Evolutionary conservation across 2,888 invertebrate genomes (phyloP).

Genomic region (Pogonocherus hispidulus): DNA sequence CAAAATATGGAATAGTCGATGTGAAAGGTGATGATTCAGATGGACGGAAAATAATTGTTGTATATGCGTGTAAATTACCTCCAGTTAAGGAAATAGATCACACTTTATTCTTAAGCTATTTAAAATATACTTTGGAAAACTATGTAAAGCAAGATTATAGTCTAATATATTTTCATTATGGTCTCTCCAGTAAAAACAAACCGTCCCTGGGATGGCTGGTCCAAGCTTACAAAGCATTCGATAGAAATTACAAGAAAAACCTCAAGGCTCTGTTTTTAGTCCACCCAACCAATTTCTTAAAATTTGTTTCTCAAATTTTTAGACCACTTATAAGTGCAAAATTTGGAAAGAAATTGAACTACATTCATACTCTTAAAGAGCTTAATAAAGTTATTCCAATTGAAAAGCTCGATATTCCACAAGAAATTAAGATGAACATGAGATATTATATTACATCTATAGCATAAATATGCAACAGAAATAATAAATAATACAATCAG

Average conservation of each 20-base stretch:
- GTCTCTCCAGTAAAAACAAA: conserved; percentile 95
- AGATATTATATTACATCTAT: too few relatives aligned
- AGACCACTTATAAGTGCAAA: conserved; percentile 97
- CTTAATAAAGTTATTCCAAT: conserved; percentile 89
- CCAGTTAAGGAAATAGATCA: conserved; percentile 69
- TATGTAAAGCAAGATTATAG: conserved; percentile 99
- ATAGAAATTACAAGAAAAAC: conserved; percentile 99
- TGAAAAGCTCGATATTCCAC: conserved; percentile 92
- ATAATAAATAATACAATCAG: too few relatives aligned
- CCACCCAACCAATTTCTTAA: conserved; percentile 97
- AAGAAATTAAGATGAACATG: conserved; percentile 79
- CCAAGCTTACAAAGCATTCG: conserved; percentile 97
- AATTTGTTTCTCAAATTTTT: conserved; percentile 95
- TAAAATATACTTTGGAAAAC: conserved; percentile 94
- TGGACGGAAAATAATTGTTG: conserved; percentile 95
- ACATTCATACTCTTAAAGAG: conserved; percentile 95
- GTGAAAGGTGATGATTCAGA: conserved; percentile 87
- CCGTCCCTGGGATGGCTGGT: conserved; percentile 96
- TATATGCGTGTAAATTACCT: conserved; percentile 90
- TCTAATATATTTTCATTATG: conserved; percentile 97
- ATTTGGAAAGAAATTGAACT: conserved; percentile 98
- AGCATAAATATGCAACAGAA: too few relatives aligned
- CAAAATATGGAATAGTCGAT: conserved; percentile 83
- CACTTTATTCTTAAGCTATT: conserved; percentile 83
- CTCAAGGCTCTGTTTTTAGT: conserved; percentile 97